Evolutionary conservation across 2,113 vertebrate species (phyloP).

Genomic region (Hipposideros armiger): DNA sequence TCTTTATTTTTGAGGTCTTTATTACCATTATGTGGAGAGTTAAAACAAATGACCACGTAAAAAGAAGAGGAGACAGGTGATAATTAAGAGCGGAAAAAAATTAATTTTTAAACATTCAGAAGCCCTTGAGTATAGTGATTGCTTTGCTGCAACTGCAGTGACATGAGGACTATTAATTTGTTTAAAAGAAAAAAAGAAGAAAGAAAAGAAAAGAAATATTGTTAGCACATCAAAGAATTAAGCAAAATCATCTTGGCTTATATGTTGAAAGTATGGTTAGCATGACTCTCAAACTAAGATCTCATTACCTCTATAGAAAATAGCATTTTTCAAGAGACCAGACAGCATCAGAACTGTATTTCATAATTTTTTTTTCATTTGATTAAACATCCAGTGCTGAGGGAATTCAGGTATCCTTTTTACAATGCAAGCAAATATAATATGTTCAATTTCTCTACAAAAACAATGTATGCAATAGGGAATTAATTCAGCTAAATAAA

Average conservation of each 20-base stretch:
- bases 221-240: neutral
- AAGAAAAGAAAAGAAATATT: neutral
- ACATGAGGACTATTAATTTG: conserved; percentile 2
- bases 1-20: conserved; percentile 26
- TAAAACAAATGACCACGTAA: conserved; percentile 53
- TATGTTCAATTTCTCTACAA: conserved; percentile 12
- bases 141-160: neutral
- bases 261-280: neutral
- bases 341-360: neutral
- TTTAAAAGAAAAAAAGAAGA: neutral
- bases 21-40: conserved; percentile 5
- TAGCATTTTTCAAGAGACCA: conserved; percentile 37
- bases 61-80: conserved; percentile 60
- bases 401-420: neutral
- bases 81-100: conserved; percentile 55
- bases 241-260: conserved; percentile 4
- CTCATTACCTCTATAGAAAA: neutral
- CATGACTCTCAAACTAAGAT: neutral
- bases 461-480: neutral
- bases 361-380: conserved; percentile 12
- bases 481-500: conserved; percentile 16
- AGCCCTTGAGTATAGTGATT: neutral
- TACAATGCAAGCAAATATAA: neutral
- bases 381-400: neutral
- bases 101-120: conserved; percentile 66